Percentiles rank a stretch among this genome's conserved stretches.
phyloP scores from a whole-genome alignment of 2,113 vertebrate genomes.

The Synodontis membranacea region DNA sequence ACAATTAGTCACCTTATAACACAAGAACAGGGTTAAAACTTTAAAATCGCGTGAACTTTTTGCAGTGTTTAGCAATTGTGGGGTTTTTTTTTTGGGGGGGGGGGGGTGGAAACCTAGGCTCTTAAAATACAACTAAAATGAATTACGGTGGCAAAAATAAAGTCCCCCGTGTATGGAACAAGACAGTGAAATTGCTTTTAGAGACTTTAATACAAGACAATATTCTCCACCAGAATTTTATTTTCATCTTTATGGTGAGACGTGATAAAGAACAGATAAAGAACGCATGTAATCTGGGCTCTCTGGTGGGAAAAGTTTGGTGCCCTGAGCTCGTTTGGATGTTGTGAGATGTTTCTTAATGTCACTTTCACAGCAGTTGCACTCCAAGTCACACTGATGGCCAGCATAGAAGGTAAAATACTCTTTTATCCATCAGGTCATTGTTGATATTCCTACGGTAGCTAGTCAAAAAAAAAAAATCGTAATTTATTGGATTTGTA shows the following conservation, averaged over 20 bases:
- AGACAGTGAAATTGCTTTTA: conserved; percentile 11
- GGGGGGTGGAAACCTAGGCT: not conserved
- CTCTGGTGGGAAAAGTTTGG: not conserved
- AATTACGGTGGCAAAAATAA: conserved; percentile 19
- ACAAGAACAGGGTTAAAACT: not conserved
- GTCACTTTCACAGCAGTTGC: not conserved
- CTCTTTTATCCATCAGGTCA: not conserved
- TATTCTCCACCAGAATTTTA: conserved; percentile 1
- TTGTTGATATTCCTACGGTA: not conserved
- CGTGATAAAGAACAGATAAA: not conserved
- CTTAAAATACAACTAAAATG: not conserved
- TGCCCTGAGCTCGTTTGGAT: not conserved
- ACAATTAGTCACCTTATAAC: not conserved
- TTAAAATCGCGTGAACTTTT: not conserved
- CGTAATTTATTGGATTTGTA: not conserved
- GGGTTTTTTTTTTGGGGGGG: not conserved
- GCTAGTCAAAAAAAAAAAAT: not conserved
- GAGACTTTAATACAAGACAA: conserved; percentile 14
- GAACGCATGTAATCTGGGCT: not conserved
- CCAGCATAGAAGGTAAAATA: not conserved
- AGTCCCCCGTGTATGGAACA: not conserved
- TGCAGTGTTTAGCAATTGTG: not conserved
- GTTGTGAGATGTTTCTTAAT: no score
- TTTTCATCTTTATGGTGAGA: not conserved
- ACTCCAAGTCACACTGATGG: not conserved